Evolutionary conservation across 2,888 invertebrate species (phyloP), one percentile per base, ranked within the genome.

Genomic region (Watsonalla cultraria): DNA sequence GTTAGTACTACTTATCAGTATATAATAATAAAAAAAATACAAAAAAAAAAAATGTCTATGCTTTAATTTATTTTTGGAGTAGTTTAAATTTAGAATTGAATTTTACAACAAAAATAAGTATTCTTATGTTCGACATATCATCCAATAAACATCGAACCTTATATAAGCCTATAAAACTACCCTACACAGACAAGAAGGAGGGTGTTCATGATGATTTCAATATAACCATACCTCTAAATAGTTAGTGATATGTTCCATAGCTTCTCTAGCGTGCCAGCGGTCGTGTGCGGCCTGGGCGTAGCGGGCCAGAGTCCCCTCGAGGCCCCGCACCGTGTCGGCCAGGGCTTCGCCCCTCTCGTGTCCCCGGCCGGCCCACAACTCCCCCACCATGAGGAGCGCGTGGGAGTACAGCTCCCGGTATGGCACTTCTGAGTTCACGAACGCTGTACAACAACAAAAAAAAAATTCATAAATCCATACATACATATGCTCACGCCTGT

Each of bases 181-280:
- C n/a, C n/a, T n/a, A n/a, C n/a, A n/a, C n/a, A n/a, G n/a, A n/a
- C n/a, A n/a, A n/a, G n/a, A n/a, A 24, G 24, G 24, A 24, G 24
- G 24, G 4, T 24, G 24, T 24, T 24, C 2, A 24, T 24, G 24
- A 24, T 24, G 24, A 24, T 24, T 24, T 24, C 24, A 24, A 4
- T 24, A 24, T 4, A 24, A 24, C n/a, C 24, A 24, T 53, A 94
- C 94, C 91, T 95, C 94, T 57, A 94, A 81, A 67, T 91, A 92
- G 69, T 93, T 92, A 14, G 93, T 92, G 42, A 93, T 83, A 39
- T 83, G 81, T 68, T 93, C 93, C 61, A 93, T 86, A 5, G 87
- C 78, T 37, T 89, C 90, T 11, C 93, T 77, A 54, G 91, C 76
- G 24, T 69, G 65, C 91, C 92, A 93, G 9, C 83, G 70, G 7